Conservation (phyloP, 2,113 vertebrate species). For the Pluvianellus socialis region DNA sequence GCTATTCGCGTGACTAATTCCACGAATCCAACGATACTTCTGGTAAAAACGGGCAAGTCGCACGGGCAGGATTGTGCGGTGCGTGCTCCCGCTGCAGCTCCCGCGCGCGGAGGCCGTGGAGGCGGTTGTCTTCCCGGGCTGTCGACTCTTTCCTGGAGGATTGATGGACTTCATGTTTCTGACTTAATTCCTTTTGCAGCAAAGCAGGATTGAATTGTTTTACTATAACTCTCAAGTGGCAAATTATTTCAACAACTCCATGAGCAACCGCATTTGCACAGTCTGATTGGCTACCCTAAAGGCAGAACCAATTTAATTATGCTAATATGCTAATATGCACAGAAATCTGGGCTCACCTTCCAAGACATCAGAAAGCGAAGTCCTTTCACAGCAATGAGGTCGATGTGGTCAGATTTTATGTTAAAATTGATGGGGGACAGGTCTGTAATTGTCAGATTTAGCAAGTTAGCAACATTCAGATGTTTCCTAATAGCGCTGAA, state of each 20-base stretch:
- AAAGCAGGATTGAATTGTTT: constrained; percentile 34
- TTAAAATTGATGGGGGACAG: neutral
- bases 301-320: constrained; percentile 55
- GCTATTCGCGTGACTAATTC: neutral
- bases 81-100: neutral
- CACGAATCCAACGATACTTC: neutral
- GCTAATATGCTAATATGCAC: constrained; percentile 5
- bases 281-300: constrained; percentile 50
- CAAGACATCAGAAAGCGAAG: neutral
- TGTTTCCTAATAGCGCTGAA: neutral
- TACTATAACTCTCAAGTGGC: neutral
- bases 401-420: neutral
- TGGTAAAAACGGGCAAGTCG: neutral
- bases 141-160: neutral
- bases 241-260: constrained; percentile 32
- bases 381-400: constrained; percentile 3
- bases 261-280: constrained; percentile 9
- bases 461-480: neutral
- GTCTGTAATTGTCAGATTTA: constrained; percentile 29
- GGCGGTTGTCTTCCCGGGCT: neutral
- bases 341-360: neutral
- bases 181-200: neutral
- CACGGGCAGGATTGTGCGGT: rapidly evolving
- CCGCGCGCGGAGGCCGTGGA: too few relatives aligned
- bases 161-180: neutral